phyloP scores from a whole-genome alignment of 1,140 invertebrate species.

The Cyrtorhinus lividipennis region DNA sequence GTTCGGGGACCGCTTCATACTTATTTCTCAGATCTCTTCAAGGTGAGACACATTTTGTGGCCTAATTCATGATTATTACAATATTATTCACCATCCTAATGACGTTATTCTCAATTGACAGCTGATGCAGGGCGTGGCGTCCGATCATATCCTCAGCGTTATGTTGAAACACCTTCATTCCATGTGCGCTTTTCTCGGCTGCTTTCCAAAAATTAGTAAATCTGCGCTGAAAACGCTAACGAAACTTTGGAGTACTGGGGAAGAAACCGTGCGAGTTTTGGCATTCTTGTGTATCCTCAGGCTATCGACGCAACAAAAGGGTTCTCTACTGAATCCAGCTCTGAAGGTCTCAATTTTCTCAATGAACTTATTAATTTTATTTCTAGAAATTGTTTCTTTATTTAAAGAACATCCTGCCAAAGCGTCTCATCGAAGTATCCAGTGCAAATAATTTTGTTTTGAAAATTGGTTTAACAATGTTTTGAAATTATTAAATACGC shows the following conservation, averaged over 20 bases:
- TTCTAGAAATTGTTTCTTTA: background rate
- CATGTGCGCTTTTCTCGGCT: slow-evolving; percentile 57
- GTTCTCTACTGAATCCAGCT: slow-evolving; percentile 49
- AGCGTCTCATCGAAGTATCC: too few species aligned
- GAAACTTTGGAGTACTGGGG: slow-evolving; percentile 62
- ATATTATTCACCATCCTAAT: too few species aligned
- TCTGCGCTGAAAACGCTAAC: slow-evolving; percentile 64
- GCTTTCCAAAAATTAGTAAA: slow-evolving; percentile 52
- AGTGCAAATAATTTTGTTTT: background rate
- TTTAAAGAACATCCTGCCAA: background rate
- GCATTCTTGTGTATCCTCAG: slow-evolving; percentile 77
- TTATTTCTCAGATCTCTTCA: slow-evolving; percentile 65
- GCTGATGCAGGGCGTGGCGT: slow-evolving; percentile 58
- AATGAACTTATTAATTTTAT: slow-evolving; percentile 19
- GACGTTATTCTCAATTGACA: slow-evolving; percentile 30
- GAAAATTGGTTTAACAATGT: too few species aligned
- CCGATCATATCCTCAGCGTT: slow-evolving; percentile 58
- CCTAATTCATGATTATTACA: too few species aligned
- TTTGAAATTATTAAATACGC: too few species aligned
- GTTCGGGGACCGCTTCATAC: slow-evolving; percentile 49
- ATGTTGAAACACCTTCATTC: slow-evolving; percentile 79
- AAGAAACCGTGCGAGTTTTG: slow-evolving; percentile 73
- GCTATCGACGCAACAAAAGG: slow-evolving; percentile 52
- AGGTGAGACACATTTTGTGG: too few species aligned
- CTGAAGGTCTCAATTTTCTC: slow-evolving; percentile 44